phyloP scores from a whole-genome alignment of 2,113 vertebrate genomes.

The Labeo catla region DNA sequence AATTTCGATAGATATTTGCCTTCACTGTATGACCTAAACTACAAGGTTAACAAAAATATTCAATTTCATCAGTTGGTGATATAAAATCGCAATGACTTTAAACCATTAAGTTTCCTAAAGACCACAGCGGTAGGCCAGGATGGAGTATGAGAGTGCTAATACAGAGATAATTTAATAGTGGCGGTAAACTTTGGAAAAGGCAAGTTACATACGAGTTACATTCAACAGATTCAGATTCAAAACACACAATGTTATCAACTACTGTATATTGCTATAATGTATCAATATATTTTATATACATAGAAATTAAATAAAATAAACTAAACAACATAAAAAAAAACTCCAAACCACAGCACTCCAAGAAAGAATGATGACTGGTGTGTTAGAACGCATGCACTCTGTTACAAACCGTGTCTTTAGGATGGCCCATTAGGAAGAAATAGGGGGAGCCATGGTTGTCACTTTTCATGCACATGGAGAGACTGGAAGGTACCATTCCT shows the following conservation, averaged over 20 bases:
- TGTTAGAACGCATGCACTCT: constrained; percentile 88
- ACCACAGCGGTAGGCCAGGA: not conserved
- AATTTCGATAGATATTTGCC: not conserved
- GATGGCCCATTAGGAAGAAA: constrained; percentile 99
- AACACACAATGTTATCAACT: not conserved
- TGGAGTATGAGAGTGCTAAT: not conserved
- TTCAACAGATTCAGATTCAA: not conserved
- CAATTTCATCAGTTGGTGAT: not conserved
- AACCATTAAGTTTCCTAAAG: not conserved
- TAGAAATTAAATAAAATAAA: not conserved
- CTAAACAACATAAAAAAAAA: constrained; percentile 10
- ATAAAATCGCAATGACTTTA: not conserved
- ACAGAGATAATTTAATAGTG: not conserved
- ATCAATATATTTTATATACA: not conserved
- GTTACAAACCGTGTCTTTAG: constrained; percentile 99
- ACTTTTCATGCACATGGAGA: constrained; percentile 99
- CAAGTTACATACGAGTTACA: not conserved
- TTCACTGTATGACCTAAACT: not conserved
- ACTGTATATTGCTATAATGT: not conserved
- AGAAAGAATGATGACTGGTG: constrained; percentile 66
- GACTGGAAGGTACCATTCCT: constrained; percentile 99
- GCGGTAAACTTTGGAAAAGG: not conserved
- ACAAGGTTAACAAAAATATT: not conserved
- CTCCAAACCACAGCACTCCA: constrained; percentile 63
- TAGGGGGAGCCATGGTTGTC: constrained; percentile 99